Evolutionary conservation across 2,113 vertebrate species (phyloP).

Genomic region (Fulica atra): DNA sequence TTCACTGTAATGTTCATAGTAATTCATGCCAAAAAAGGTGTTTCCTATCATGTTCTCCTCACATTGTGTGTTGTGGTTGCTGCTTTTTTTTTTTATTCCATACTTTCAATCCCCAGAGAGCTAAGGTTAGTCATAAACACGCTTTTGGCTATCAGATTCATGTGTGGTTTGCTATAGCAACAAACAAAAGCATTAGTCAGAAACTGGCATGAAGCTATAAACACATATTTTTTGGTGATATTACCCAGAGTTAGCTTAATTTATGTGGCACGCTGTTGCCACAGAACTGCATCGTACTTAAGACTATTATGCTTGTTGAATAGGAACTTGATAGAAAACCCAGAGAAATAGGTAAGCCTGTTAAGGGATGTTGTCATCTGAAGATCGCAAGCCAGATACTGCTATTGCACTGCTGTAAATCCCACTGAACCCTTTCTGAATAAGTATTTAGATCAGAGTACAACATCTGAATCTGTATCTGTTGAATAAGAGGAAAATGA

Average conservation of each 20-base stretch:
- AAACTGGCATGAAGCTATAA: constrained; percentile 69
- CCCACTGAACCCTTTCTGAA: neutral
- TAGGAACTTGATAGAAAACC: neutral
- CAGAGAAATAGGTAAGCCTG: neutral
- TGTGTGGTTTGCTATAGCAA: constrained; percentile 73
- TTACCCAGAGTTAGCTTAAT: constrained; percentile 68
- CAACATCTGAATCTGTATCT: neutral
- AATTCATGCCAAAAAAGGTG: constrained; percentile 54
- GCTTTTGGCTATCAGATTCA: constrained; percentile 59
- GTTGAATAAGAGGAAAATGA: neutral
- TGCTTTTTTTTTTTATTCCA: neutral
- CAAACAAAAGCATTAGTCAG: constrained; percentile 77
- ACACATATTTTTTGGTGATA: constrained; percentile 64
- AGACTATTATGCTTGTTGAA: neutral
- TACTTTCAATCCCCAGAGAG: constrained; percentile 60
- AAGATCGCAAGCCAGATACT: neutral
- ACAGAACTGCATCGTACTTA: constrained; percentile 35
- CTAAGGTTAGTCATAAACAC: constrained; percentile 63
- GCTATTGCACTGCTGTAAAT: neutral
- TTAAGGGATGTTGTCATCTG: neutral
- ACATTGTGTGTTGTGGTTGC: constrained; percentile 35
- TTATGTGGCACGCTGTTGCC: constrained; percentile 58
- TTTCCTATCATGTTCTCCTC: constrained; percentile 59
- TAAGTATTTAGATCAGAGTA: neutral
- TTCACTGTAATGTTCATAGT: neutral